These are phyloP conservation scores for Periophthalmodon schlosseri DNA, from an alignment of 2,113 vertebrate genomes.

Conservation along the genomic window DNA sequence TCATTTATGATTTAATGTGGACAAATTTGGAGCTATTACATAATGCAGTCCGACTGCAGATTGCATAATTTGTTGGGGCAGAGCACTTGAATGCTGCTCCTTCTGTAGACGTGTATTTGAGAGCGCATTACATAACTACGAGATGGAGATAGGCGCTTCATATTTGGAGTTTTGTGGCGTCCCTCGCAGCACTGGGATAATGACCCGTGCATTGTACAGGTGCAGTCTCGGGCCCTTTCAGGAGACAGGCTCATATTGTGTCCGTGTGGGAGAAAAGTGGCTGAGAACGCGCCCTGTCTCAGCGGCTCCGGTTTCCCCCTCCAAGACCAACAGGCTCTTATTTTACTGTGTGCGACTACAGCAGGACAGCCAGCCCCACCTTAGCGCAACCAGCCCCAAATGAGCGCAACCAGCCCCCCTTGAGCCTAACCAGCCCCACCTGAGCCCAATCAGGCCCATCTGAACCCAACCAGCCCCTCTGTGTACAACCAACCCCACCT, in stretches of 20 bases:
- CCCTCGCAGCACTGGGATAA: conserved; percentile 43
- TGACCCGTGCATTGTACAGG: conserved; percentile 52
- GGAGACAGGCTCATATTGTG: conserved; percentile 68
- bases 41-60: conserved; percentile 9
- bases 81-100: background rate
- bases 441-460: too few relatives aligned
- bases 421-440: too few relatives aligned
- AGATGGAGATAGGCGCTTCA: conserved; percentile 28
- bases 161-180: conserved; percentile 28
- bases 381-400: too few relatives aligned
- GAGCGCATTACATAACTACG: background rate
- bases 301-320: conserved; percentile 56
- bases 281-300: conserved; percentile 57
- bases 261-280: conserved; percentile 68
- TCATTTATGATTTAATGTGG: background rate
- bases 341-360: conserved; percentile 41
- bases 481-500: too few relatives aligned
- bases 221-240: conserved; percentile 56
- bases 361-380: background rate
- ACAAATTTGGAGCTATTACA: background rate
- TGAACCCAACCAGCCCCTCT: too few relatives aligned
- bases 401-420: too few relatives aligned
- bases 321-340: conserved; percentile 66
- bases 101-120: background rate
- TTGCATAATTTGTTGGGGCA: background rate